A percentile compares a stretch with the other conserved stretches of the same genome.
Conservation (phyloP, 2,888 invertebrate species). For the Poecilobothrus nobilitatus region DNA sequence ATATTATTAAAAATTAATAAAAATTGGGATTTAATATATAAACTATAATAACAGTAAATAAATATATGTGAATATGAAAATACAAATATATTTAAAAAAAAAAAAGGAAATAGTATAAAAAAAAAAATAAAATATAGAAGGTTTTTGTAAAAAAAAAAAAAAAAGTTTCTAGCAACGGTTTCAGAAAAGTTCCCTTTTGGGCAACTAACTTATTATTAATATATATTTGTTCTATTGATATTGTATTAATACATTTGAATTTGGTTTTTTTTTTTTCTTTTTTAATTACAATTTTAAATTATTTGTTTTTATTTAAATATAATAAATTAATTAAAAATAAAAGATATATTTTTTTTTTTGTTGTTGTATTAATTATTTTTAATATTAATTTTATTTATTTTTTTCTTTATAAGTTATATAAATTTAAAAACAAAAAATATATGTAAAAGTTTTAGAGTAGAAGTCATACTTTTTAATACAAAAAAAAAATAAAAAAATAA, state of each 20-base stretch:
- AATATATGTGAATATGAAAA: not conserved
- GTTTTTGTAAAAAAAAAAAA: not conserved
- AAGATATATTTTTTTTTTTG: not conserved
- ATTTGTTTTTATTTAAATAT: not conserved
- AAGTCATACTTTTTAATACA: no score
- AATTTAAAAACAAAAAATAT: no score
- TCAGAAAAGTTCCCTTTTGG: constrained; percentile 64
- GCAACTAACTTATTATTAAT: constrained; percentile 47
- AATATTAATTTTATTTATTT: no score
- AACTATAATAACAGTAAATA: not conserved
- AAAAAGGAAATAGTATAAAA: not conserved
- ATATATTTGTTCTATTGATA: not conserved
- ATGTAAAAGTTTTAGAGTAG: no score
- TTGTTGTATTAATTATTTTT: no score
- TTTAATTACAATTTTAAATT: not conserved
- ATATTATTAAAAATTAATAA: not conserved
- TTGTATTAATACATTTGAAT: not conserved
- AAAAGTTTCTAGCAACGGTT: constrained; percentile 38
- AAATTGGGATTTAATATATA: not conserved
- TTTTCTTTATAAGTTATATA: no score
- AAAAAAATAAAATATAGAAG: constrained; percentile 3
- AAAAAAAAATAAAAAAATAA: no score
- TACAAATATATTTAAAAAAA: not conserved
- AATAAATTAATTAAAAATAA: not conserved
- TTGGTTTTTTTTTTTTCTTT: not conserved